These are phyloP conservation scores for Melieria omissa DNA, from an alignment of 2,888 invertebrate genomes.

Conservation along the genomic window DNA sequence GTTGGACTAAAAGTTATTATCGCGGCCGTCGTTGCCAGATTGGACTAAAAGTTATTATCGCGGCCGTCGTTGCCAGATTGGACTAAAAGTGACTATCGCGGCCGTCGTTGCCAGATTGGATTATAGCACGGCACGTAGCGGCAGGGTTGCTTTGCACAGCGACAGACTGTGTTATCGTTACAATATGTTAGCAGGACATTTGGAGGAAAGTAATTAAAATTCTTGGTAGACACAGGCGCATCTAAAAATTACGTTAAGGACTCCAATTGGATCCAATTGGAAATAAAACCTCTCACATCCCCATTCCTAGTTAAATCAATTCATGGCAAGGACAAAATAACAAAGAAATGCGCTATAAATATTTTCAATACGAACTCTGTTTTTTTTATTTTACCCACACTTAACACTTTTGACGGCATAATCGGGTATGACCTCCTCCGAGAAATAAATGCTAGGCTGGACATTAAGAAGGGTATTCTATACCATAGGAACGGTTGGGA, in stretches of 20 bases:
- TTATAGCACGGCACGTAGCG: no score
- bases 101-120: no score
- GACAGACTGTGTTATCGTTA: no score
- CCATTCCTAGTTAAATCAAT: not conserved
- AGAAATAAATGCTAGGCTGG: not conserved
- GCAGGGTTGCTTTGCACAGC: no score
- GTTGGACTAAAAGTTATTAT: no score
- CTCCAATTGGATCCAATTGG: slow-evolving; percentile 2
- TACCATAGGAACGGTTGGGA: not conserved
- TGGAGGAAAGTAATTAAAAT: not conserved
- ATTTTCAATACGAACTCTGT: not conserved
- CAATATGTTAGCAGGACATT: not conserved
- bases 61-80: no score
- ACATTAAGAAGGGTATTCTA: slow-evolving; percentile 7
- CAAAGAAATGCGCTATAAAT: not conserved
- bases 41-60: no score
- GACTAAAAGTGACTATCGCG: no score
- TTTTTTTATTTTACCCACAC: not conserved
- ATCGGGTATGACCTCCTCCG: not conserved
- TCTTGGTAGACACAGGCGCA: not conserved
- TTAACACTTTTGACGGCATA: not conserved
- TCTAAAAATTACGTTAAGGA: not conserved
- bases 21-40: no score
- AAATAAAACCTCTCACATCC: not conserved
- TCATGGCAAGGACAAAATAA: not conserved